Base-by-base conservation (phyloP, 2,888 invertebrate genomes). In the Leptura quadrifasciata region DNA sequence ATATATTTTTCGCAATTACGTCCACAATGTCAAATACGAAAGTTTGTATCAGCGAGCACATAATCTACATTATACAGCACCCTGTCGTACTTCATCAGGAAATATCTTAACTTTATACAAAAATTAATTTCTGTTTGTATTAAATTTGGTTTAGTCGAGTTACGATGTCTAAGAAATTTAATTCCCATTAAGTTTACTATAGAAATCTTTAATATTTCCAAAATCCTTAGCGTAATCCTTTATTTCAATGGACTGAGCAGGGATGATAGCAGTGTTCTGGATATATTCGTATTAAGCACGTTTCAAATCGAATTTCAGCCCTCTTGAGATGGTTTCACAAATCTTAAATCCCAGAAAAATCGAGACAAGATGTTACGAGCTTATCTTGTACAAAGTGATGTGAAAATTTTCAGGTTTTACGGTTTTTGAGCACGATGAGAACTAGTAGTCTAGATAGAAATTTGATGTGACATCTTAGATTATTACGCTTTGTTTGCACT, bases 261-360 rank as follows among this genome's bases (percentile, higher is more conserved):
- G 17, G 54, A 69, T 15, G 18, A 47, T 47, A 35, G 12, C 57
- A 24, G 18, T 24, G 58, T 35, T 21, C 6, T 27, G 69, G 69
- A 57, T 69, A 57, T 18, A n/a, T 57, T 58, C 72, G 67, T 35
- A 72, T 71, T 72, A 75, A 67, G 72, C 75, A 75, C 75, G 75
- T 75, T 67, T 67, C 67, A 67, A 75, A 75, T 75, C 72, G 75
- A 75, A 75, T 75, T 71, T 72, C 35, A 27, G 54, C 52, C 58
- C 72, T 68, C 72, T 35, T n/a, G 75, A 72, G 75, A 65, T 72
- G 71, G 71, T 64, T 57, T 52, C 64, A 57, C 64, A 52, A 54
- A 65, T 58, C 72, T 64, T 65, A 75, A 72, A 75, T 75, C 75
- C 75, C 72, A 31, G 75, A 71, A 74, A 75, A 75, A 75, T 75